Percentiles rank a stretch among this genome's conserved stretches.
These are phyloP conservation scores for Neolamprologus brichardi DNA, from an alignment of 2,113 vertebrate genomes.

Conservation along the genomic window DNA sequence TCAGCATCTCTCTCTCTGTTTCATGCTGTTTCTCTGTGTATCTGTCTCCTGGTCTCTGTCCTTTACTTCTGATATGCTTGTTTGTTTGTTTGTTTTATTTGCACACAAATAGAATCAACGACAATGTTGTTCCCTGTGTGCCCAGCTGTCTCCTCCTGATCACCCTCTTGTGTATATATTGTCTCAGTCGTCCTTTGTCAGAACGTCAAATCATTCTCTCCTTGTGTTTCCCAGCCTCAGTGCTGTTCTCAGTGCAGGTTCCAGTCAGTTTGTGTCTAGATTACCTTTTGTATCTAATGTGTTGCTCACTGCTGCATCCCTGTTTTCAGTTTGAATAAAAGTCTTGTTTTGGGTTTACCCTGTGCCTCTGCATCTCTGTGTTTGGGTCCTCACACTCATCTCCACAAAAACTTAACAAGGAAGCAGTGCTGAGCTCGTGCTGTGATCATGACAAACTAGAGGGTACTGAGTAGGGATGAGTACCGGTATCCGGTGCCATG, in stretches of 20 bases:
- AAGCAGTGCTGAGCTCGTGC: background rate
- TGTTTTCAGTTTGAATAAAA: background rate
- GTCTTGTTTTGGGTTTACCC: background rate
- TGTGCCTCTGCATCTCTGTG: background rate
- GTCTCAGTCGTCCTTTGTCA: background rate
- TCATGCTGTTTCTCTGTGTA: background rate
- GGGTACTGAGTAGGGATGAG: background rate
- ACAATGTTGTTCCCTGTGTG: background rate
- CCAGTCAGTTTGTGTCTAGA: background rate
- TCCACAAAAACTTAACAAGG: background rate
- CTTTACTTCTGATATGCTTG: background rate
- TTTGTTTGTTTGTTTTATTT: background rate
- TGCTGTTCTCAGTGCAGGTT: background rate
- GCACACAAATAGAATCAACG: background rate
- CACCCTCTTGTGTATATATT: background rate
- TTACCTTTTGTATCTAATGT: background rate
- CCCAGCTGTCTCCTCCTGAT: background rate
- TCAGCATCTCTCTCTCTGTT: background rate
- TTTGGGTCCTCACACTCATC: background rate
- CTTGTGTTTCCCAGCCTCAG: background rate
- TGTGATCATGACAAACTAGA: background rate
- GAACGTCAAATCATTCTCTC: background rate
- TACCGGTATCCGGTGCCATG: accelerated
- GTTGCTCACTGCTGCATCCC: background rate
- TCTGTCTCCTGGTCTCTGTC: background rate